A percentile compares a stretch with the other conserved stretches of the same genome.
Conservation (phyloP, 2,113 vertebrate genomes). For the Hippoglossus stenolepis region DNA sequence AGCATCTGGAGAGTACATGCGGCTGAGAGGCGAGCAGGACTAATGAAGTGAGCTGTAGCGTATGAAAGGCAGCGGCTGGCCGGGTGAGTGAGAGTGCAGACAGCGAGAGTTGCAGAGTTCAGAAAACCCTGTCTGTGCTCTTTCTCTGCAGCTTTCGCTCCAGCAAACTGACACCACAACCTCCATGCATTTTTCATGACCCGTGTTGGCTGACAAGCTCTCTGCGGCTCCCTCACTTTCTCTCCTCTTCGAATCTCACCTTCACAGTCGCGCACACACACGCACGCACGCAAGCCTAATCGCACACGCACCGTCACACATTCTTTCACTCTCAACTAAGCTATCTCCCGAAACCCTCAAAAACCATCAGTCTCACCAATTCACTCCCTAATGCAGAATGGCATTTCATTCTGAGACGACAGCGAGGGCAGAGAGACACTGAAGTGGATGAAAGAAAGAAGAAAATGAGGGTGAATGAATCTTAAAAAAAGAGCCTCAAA, state of each 20-base stretch:
- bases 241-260: constrained; percentile 37
- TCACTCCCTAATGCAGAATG: constrained; percentile 72
- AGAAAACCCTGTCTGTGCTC: constrained; percentile 56
- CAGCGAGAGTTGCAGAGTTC: constrained; percentile 55
- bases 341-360: constrained; percentile 67
- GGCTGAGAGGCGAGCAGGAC: constrained; percentile 40
- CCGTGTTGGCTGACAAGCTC: constrained; percentile 67
- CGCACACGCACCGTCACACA: constrained; percentile 41
- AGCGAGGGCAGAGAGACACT: constrained; percentile 54
- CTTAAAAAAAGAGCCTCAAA: constrained; percentile 48
- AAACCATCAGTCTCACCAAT: constrained; percentile 75
- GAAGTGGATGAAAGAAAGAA: constrained; percentile 65
- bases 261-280: constrained; percentile 23
- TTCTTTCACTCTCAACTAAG: constrained; percentile 63
- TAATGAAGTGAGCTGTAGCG: constrained; percentile 62
- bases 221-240: constrained; percentile 29
- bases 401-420: constrained; percentile 69
- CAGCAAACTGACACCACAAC: constrained; percentile 73
- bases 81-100: constrained; percentile 57
- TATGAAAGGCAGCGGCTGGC: constrained; percentile 49
- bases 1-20: constrained; percentile 13
- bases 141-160: constrained; percentile 64
- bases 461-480: constrained; percentile 67
- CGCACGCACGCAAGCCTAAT: not conserved
- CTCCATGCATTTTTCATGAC: constrained; percentile 79